phyloP scores from a whole-genome alignment of 1,140 invertebrate species.

The Marisa cornuarietis region DNA sequence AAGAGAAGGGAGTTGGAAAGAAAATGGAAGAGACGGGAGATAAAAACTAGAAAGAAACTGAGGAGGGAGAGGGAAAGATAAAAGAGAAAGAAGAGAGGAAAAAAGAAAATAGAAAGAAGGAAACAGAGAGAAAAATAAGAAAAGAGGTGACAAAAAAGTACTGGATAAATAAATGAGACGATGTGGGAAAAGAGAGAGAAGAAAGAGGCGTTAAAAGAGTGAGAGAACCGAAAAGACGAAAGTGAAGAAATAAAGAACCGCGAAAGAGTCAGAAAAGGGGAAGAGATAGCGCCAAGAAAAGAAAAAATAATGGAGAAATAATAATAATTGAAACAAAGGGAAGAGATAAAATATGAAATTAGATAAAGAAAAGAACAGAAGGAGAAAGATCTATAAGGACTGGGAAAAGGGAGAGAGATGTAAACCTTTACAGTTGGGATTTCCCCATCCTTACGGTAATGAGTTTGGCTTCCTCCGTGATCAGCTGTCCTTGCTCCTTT shows the following conservation, averaged over 20 bases:
- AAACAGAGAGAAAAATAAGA: neutral
- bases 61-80: conserved; percentile 16
- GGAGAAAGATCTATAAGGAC: conserved; percentile 4
- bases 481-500: too few relatives aligned
- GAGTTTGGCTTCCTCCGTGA: too few relatives aligned
- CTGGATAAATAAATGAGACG: neutral
- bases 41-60: conserved; percentile 14
- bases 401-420: conserved; percentile 12
- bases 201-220: neutral
- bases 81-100: neutral
- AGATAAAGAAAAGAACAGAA: neutral
- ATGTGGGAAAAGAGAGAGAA: neutral
- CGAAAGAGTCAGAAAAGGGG: neutral
- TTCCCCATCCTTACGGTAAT: neutral
- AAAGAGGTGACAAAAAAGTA: too few relatives aligned
- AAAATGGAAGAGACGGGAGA: conserved; percentile 12
- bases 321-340: neutral
- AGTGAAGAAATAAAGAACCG: neutral
- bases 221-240: conserved; percentile 12
- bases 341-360: neutral
- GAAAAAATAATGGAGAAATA: too few relatives aligned
- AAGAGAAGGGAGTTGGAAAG: neutral
- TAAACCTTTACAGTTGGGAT: neutral
- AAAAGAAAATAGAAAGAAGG: conserved; percentile 3
- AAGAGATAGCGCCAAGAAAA: neutral